A percentile compares a stretch with the other conserved stretches of the same genome.
Conservation (phyloP, 1,140 invertebrate species). For the Bombus soroeensis region DNA sequence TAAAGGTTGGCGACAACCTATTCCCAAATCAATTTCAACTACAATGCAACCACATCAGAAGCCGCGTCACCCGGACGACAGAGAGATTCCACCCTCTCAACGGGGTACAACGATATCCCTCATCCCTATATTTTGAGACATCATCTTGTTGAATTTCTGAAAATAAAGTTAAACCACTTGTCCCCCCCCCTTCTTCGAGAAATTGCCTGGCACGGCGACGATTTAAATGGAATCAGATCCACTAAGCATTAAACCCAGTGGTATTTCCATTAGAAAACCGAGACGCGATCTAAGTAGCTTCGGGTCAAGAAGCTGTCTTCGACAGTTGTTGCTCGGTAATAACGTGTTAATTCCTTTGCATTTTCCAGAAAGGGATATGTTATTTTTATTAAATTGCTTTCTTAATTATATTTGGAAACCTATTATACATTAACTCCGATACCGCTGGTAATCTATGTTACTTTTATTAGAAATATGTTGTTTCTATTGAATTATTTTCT, state of each 20-base stretch:
- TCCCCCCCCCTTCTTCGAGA: constrained; percentile 40
- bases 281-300: constrained; percentile 4
- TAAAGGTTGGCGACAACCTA: constrained; percentile 58
- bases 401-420: background rate
- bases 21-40: constrained; percentile 71
- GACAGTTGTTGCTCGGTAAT: background rate
- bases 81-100: background rate
- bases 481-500: too few species aligned
- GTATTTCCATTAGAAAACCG: background rate
- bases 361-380: background rate
- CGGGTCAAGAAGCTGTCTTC: background rate
- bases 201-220: constrained; percentile 46
- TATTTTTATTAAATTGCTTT: background rate
- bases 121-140: background rate
- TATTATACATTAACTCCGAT: background rate
- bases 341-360: background rate
- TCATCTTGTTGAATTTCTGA: constrained; percentile 29
- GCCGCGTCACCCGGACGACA: constrained; percentile 34
- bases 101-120: constrained; percentile 49
- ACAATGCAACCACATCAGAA: constrained; percentile 68
- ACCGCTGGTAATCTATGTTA: too few species aligned
- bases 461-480: too few species aligned
- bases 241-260: constrained; percentile 39
- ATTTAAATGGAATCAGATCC: constrained; percentile 51
- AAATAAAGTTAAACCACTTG: constrained; percentile 22